These are phyloP conservation scores for Ophioninae sp. DNA, from an alignment of 2,888 invertebrate genomes.

Conservation along the genomic window DNA sequence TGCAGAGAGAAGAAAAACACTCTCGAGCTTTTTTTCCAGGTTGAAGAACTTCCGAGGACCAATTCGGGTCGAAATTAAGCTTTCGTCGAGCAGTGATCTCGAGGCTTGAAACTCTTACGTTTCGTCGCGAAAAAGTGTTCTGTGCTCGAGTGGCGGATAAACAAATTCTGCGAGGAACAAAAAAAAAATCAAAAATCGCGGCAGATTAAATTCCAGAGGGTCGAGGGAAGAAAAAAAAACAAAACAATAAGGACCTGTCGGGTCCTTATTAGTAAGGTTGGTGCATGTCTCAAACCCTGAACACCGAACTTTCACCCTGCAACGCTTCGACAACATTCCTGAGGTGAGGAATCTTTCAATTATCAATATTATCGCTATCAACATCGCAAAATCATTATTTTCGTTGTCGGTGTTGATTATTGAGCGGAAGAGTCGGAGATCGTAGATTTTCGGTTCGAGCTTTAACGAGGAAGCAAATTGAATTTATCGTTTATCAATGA, in stretches of 20 bases:
- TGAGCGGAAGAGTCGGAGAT: background rate
- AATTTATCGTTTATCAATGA: background rate
- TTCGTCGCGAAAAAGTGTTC: background rate
- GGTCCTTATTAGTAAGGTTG: conserved; percentile 71
- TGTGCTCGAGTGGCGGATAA: background rate
- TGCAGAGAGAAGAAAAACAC: background rate
- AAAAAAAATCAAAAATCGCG: conserved; percentile 15
- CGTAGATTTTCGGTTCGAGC: background rate
- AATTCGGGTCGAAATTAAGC: background rate
- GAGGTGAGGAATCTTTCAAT: conserved; percentile 68
- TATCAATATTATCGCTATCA: background rate
- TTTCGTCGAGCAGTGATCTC: background rate
- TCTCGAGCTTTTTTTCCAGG: background rate
- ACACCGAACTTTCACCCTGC: conserved; percentile 70
- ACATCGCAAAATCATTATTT: background rate
- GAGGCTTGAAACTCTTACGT: conserved; percentile 1
- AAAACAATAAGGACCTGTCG: conserved; percentile 65
- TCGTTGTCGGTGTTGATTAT: background rate
- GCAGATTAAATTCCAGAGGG: conserved; percentile 8
- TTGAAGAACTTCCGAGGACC: background rate
- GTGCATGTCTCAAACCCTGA: conserved; percentile 74
- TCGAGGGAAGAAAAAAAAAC: conserved; percentile 42
- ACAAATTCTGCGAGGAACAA: conserved; percentile 4
- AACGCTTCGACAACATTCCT: conserved; percentile 74
- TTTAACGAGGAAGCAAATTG: background rate